Conservation (phyloP, 2,888 invertebrate species). For the Tenodera sinensis region DNA sequence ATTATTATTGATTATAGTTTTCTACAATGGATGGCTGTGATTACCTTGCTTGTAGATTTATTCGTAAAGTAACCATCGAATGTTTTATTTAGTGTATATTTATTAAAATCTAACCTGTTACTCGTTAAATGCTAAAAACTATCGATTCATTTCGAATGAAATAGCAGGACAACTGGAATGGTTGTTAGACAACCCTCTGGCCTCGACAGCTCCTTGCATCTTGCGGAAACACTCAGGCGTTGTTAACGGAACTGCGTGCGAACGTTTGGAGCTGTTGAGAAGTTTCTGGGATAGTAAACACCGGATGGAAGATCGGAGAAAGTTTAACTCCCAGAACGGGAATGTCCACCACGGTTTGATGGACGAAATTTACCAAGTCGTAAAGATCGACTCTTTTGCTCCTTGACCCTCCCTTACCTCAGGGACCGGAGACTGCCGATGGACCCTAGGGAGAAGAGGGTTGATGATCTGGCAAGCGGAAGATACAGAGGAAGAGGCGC, state of each 20-base stretch:
- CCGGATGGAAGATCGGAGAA: background rate
- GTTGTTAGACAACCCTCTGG: no score
- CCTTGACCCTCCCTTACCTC: background rate
- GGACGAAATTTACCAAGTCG: conserved; percentile 9
- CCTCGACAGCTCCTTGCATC: no score
- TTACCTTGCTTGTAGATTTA: no score
- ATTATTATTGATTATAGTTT: no score
- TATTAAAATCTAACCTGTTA: no score
- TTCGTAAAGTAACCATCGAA: no score
- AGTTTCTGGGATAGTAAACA: background rate
- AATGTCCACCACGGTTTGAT: background rate
- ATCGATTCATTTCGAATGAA: no score
- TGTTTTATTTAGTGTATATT: no score
- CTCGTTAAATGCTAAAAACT: no score
- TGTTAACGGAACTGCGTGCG: background rate
- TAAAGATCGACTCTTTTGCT: conserved; percentile 1
- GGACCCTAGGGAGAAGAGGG: background rate
- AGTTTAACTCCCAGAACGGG: background rate
- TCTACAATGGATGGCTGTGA: no score
- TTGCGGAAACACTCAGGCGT: background rate
- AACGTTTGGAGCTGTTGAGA: background rate
- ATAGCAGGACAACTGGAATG: no score
- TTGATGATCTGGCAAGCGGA: background rate
- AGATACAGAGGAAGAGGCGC: background rate
- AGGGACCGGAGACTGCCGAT: background rate